Conservation (phyloP, 2,113 vertebrate species). For the Tychaedon coryphoeus region DNA sequence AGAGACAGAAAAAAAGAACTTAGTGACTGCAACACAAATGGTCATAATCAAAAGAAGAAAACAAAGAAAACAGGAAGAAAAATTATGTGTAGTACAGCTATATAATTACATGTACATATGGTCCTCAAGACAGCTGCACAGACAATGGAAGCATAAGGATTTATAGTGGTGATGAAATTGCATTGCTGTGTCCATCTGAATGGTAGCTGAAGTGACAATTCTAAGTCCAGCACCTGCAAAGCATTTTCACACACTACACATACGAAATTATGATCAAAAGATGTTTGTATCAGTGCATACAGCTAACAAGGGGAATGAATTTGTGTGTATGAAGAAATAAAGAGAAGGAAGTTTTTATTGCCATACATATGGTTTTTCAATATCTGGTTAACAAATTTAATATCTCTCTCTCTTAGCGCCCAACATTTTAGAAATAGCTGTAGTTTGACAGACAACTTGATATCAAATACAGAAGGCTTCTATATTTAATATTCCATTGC, state of each 20-base stretch:
- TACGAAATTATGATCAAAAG: not conserved
- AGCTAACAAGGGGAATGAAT: not conserved
- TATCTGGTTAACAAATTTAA: not conserved
- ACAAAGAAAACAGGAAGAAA: not conserved
- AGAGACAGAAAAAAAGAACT: not conserved
- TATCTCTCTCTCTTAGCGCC: not conserved
- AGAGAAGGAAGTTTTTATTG: not conserved
- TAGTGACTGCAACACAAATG: conserved; percentile 9
- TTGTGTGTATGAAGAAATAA: not conserved
- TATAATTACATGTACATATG: not conserved
- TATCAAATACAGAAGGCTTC: not conserved
- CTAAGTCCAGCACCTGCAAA: conserved; percentile 21
- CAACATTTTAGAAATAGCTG: not conserved
- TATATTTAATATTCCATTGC: not conserved
- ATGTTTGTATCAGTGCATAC: not conserved
- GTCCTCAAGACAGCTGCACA: not conserved
- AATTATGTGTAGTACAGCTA: not conserved
- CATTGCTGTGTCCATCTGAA: not conserved
- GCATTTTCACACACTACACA: not conserved
- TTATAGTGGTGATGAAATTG: not conserved
- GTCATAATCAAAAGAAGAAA: not conserved
- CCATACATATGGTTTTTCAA: not conserved
- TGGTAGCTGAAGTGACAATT: conserved; percentile 33
- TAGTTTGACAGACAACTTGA: not conserved
- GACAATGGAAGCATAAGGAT: not conserved